Base-by-base conservation (phyloP, 2,888 invertebrate genomes). In the Caenorhabditis japonica region DNA sequence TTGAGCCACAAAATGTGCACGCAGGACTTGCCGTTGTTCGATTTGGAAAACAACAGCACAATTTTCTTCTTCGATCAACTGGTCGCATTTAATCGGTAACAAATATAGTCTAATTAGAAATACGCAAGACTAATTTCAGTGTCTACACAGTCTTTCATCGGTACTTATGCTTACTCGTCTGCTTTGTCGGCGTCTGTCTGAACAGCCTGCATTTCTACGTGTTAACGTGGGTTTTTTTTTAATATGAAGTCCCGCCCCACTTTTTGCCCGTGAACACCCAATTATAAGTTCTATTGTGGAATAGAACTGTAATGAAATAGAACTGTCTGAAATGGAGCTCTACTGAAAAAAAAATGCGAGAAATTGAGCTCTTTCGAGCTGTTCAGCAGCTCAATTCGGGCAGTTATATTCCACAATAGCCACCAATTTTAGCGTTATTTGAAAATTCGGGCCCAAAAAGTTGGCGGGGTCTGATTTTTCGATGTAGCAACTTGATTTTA, bases 161-260 rank as follows among this genome's bases (percentile, higher is more conserved):
- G 7, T 80, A 78, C 41, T 59, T 80, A 60, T 79, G 79, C 47
- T 53, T 82, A 3, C 21, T 78, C 21, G 72, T 83, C 30, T 83
- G 83, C 44, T 72, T 77, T 4, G 39, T 76, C 27, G 83, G 83
- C 13, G 72, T 83, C 12, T 51, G 78, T 15, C 75, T 81, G 43
- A 83, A 83, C 56, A 60, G 59, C 21, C 62, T 82, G 5, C 83
- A 83, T 59, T 81, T 80, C 33, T 77, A 77, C 69, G 82, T 83
- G 23, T 69, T 83, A 36, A 79, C 75, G 79, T 79, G 27, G 59
- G 71, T 52, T 15, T 33, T 23, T 27, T 44, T 44, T 30, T 5
- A 5, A 30, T 7, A 10, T 30, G 30, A 30, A 5, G 10, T 25
- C 19, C 4, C 5, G 34, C 5, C 10, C 12, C 27, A 51, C n/a